Evolutionary conservation across 2,113 vertebrate genomes (phyloP).

Genomic region (Catharus bicknelli): DNA sequence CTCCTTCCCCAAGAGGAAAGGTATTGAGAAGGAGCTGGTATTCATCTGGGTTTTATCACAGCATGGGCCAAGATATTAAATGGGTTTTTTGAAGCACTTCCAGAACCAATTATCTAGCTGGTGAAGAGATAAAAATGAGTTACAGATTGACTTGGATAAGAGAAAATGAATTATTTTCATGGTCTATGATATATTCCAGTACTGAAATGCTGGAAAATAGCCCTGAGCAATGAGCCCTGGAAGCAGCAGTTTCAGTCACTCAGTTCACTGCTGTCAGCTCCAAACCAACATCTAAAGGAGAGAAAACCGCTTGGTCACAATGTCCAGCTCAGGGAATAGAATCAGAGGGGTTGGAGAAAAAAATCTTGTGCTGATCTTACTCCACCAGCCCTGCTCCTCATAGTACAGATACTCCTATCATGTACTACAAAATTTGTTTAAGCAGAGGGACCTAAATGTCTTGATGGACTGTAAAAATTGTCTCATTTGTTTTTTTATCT

Average conservation of each 20-base stretch:
- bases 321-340: not conserved
- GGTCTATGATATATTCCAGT: not conserved
- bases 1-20: not conserved
- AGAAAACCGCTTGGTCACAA: not conserved
- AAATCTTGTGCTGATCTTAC: not conserved
- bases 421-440: not conserved
- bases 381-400: not conserved
- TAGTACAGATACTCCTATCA: not conserved
- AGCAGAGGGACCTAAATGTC: not conserved
- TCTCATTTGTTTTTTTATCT: not conserved
- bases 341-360: not conserved
- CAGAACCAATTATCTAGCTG: not conserved
- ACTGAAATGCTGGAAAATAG: not conserved
- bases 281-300: not conserved
- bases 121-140: slow-evolving; percentile 1
- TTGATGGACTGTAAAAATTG: not conserved
- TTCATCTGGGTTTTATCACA: not conserved
- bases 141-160: not conserved
- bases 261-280: not conserved
- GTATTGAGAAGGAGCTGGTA: not conserved
- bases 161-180: not conserved
- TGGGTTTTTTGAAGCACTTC: not conserved
- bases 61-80: not conserved
- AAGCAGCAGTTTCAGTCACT: not conserved
- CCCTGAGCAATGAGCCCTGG: not conserved